A percentile compares a stretch with the other conserved stretches of the same genome.
phyloP scores from a whole-genome alignment of 2,113 vertebrate species.

The Meriones unguiculatus region DNA sequence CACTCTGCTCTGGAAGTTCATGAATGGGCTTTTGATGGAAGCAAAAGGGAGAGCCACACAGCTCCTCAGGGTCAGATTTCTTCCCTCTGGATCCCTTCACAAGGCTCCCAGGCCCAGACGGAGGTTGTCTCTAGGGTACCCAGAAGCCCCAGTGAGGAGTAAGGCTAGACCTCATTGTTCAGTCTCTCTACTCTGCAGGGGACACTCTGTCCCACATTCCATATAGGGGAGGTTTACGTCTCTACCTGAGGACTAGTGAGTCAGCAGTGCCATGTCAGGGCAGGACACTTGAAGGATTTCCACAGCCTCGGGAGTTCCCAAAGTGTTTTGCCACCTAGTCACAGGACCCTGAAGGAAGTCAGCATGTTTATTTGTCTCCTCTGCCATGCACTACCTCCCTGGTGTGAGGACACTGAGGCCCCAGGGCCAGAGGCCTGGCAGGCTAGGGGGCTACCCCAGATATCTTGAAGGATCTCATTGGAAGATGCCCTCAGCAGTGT shows the following conservation, averaged over 20 bases:
- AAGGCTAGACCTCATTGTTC: no score
- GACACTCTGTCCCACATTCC: no score
- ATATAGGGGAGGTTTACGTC: not conserved
- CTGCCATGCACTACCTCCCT: not conserved
- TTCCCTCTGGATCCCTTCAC: not conserved
- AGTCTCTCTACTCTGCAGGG: not conserved
- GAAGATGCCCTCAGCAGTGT: not conserved
- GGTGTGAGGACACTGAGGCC: not conserved
- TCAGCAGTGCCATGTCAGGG: not conserved
- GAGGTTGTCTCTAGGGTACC: not conserved
- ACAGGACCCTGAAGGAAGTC: not conserved
- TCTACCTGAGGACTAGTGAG: no score
- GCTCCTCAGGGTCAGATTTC: not conserved
- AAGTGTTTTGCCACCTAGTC: not conserved
- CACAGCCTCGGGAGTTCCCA: not conserved
- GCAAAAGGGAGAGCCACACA: not conserved
- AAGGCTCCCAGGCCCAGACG: not conserved
- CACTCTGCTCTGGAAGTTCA: not conserved
- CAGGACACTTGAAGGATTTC: not conserved
- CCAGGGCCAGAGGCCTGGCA: no score
- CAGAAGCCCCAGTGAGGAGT: not conserved
- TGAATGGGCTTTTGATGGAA: not conserved
- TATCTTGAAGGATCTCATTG: not conserved
- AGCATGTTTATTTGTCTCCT: not conserved
- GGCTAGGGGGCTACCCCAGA: accelerated